These are phyloP conservation scores for Glyphotaelius pellucidus DNA, from an alignment of 2,888 invertebrate species.

Conservation along the genomic window DNA sequence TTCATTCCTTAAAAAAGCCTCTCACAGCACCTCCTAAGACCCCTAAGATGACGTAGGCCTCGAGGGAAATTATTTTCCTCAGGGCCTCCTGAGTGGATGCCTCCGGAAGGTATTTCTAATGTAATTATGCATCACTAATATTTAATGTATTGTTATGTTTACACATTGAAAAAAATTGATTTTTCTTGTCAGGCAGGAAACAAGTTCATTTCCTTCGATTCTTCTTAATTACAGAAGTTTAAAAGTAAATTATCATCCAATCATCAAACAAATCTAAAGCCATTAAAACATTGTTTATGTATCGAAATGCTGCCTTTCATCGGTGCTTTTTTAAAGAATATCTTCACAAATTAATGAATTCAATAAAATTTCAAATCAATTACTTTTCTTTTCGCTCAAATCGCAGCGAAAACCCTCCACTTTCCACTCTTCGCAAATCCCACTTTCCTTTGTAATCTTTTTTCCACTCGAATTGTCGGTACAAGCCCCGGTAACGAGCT, in stretches of 20 bases:
- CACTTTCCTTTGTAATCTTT: slow-evolving; percentile 18
- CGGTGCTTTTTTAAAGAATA: neutral
- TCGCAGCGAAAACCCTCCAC: slow-evolving; percentile 5
- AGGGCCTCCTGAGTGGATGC: too few species aligned
- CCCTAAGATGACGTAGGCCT: too few species aligned
- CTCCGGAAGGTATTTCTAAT: too few species aligned
- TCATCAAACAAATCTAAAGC: neutral
- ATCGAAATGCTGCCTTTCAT: neutral
- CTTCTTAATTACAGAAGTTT: neutral
- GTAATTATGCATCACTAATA: too few species aligned
- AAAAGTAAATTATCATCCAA: neutral
- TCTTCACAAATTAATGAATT: neutral
- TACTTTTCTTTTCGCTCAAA: neutral
- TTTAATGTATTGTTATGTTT: too few species aligned
- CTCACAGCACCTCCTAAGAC: too few species aligned
- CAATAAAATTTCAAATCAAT: neutral
- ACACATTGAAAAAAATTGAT: too few species aligned
- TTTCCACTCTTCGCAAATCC: neutral
- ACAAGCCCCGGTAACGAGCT: slow-evolving; percentile 15
- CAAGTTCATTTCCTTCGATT: neutral
- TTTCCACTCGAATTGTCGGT: slow-evolving; percentile 18
- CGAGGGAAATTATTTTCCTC: too few species aligned
- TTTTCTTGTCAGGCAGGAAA: neutral
- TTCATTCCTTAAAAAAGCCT: too few species aligned
- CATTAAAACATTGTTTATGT: neutral